A percentile compares a stretch with the other conserved stretches of the same genome.
Evolutionary conservation across 2,888 invertebrate species (phyloP).

Genomic region (Drosophila paracracens): DNA sequence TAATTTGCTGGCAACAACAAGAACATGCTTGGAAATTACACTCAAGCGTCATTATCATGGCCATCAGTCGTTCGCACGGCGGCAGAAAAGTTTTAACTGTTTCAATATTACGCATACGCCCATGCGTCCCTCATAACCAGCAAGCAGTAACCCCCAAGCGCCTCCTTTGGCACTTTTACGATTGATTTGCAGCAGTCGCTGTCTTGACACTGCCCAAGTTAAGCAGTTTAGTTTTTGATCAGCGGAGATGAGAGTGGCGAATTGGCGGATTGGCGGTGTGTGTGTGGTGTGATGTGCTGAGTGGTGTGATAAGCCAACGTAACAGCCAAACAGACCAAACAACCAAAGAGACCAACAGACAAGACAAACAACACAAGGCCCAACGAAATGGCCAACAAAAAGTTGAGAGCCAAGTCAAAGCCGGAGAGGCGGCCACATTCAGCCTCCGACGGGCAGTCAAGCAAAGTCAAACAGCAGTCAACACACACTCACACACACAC

Average conservation of each 20-base stretch:
- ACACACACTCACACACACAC: constrained; percentile 6
- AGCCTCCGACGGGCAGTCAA: constrained; percentile 42
- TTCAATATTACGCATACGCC: constrained; percentile 57
- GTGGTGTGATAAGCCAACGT: constrained; percentile 29
- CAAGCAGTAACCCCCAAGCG: background rate
- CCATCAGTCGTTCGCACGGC: constrained; percentile 39
- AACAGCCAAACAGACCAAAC: background rate
- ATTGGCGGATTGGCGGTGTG: constrained; percentile 23
- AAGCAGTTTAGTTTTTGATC: constrained; percentile 6
- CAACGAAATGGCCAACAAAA: constrained; percentile 47
- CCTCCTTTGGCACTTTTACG: constrained; percentile 18
- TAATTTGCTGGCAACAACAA: constrained; percentile 38
- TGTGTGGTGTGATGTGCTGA: background rate
- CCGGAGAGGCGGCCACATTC: constrained; percentile 26
- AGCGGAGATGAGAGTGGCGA: constrained; percentile 6
- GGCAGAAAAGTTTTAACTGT: constrained; percentile 47
- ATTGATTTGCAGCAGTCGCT: constrained; percentile 53
- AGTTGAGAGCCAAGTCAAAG: constrained; percentile 37
- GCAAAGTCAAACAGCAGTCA: constrained; percentile 58
- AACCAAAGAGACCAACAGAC: constrained; percentile 21
- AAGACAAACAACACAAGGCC: constrained; percentile 31
- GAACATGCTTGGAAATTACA: constrained; percentile 38
- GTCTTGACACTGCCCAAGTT: constrained; percentile 48
- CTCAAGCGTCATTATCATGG: constrained; percentile 54
- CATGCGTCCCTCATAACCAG: too few relatives aligned